phyloP scores from a whole-genome alignment of 2,113 vertebrate species.

The Cacatua alba region DNA sequence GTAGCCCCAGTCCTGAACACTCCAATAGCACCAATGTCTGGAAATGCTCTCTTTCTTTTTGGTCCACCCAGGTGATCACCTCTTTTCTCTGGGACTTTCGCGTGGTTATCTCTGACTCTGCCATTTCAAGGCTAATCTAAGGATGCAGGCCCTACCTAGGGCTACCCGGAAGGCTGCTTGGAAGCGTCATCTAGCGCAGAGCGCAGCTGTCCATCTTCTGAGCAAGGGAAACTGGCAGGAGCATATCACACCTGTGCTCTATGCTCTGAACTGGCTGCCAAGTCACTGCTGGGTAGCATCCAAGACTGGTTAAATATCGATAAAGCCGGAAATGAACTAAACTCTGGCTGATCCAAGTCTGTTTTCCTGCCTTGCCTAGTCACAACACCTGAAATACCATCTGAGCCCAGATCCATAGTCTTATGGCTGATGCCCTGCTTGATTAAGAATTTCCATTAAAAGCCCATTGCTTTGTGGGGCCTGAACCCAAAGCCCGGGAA shows the following conservation, averaged over 20 bases:
- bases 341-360: constrained; percentile 28
- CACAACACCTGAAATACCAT: constrained; percentile 55
- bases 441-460: not conserved
- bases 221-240: constrained; percentile 64
- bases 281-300: constrained; percentile 18
- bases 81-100: not conserved
- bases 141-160: constrained; percentile 52
- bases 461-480: not conserved
- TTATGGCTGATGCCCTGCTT: not conserved
- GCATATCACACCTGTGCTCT: constrained; percentile 59
- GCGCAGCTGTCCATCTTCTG: constrained; percentile 56
- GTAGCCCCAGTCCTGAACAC: not conserved
- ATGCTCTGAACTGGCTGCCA: constrained; percentile 57
- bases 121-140: constrained; percentile 25
- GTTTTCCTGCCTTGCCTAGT: constrained; percentile 26
- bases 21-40: not conserved
- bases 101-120: not conserved
- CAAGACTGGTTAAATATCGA: constrained; percentile 67
- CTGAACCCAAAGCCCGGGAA: not conserved
- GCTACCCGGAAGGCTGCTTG: constrained; percentile 58
- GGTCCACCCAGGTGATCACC: not conserved
- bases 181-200: not conserved
- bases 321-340: constrained; percentile 61
- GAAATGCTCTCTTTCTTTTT: not conserved
- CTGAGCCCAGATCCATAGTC: not conserved